Conservation (phyloP, 2,888 invertebrate genomes). For the Pilophorus perplexus region DNA sequence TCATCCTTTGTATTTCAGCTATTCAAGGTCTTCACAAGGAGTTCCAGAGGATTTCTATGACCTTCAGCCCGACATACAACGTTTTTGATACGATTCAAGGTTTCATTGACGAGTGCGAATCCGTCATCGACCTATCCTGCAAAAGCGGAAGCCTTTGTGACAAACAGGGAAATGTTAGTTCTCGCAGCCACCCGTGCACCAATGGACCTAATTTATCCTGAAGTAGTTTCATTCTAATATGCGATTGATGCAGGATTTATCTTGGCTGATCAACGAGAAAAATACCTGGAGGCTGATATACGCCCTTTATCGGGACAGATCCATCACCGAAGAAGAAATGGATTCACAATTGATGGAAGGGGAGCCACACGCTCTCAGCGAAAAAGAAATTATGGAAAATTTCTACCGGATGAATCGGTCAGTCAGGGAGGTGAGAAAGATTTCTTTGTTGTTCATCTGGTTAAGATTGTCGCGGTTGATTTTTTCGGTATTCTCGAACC, state of each 20-base stretch:
- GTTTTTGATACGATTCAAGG: conserved; percentile 62
- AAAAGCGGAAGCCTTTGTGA: conserved; percentile 57
- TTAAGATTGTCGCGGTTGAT: too few relatives aligned
- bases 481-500: too few relatives aligned
- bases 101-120: conserved; percentile 64
- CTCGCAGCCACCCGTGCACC: too few relatives aligned
- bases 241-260: conserved; percentile 49
- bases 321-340: conserved; percentile 43
- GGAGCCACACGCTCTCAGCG: conserved; percentile 49
- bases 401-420: conserved; percentile 60
- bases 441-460: not conserved
- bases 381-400: conserved; percentile 60
- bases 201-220: not conserved
- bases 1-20: not conserved
- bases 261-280: conserved; percentile 69
- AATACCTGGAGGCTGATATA: conserved; percentile 85
- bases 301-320: conserved; percentile 77
- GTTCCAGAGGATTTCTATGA: conserved; percentile 49
- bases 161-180: conserved; percentile 43
- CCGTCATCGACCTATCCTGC: conserved; percentile 60
- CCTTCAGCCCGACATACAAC: conserved; percentile 52
- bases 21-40: conserved; percentile 33
- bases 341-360: not conserved
- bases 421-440: conserved; percentile 54
- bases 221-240: not conserved